These are phyloP conservation scores for Eunapius fragilis DNA, from an alignment of 37 sponge, comb jelly and placozoan species.

Conservation along the genomic window DNA sequence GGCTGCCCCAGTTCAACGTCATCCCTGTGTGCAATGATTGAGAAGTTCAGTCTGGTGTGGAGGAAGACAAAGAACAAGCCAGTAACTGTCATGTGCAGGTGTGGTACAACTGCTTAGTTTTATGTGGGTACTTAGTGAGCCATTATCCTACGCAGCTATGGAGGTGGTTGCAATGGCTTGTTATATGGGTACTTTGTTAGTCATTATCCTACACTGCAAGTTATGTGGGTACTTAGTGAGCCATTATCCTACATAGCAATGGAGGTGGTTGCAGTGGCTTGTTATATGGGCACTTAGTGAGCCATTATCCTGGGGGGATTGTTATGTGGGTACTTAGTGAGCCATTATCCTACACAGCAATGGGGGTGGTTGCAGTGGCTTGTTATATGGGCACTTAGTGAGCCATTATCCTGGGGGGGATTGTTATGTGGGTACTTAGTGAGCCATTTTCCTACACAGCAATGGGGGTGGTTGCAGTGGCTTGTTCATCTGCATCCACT, in stretches of 20 bases:
- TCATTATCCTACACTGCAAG: too few species aligned
- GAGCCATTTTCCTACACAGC: not conserved
- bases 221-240: too few species aligned
- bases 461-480: not conserved
- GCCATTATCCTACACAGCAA: too few species aligned
- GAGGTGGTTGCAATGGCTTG: too few species aligned
- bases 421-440: not conserved
- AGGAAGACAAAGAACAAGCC: constrained; percentile 56
- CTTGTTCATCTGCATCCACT: not conserved
- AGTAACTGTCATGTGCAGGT: constrained; percentile 85
- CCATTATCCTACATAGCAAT: too few species aligned
- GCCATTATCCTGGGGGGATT: too few species aligned
- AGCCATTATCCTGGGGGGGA: not conserved
- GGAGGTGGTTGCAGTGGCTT: too few species aligned
- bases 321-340: too few species aligned
- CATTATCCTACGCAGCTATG: not conserved
- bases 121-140: not conserved
- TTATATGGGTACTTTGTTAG: too few species aligned
- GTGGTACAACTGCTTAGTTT: not conserved
- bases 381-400: not conserved
- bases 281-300: too few species aligned
- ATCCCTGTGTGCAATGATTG: constrained; percentile 53
- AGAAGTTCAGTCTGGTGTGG: constrained; percentile 37
- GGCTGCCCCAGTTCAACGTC: constrained; percentile 9
- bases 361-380: too few species aligned